These are phyloP conservation scores for Melanostoma scalare DNA, from an alignment of 2,888 invertebrate genomes.

Conservation along the genomic window DNA sequence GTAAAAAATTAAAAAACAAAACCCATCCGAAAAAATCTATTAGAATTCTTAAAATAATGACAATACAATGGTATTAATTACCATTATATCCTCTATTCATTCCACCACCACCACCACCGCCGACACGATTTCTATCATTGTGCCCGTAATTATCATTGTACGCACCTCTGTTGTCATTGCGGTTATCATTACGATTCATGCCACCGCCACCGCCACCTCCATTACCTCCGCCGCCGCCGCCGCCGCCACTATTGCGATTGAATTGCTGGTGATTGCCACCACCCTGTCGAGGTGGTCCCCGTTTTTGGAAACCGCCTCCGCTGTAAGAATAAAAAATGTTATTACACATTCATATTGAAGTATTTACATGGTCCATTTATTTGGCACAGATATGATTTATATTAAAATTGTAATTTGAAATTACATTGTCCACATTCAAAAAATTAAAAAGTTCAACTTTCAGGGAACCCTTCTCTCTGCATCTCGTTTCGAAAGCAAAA, in stretches of 20 bases:
- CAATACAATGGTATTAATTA: constrained; percentile 76
- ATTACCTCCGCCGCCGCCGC: constrained; percentile 75
- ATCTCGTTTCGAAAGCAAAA: too few species aligned
- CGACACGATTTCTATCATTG: constrained; percentile 82
- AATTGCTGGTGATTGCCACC: constrained; percentile 78
- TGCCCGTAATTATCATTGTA: constrained; percentile 82
- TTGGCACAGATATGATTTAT: too few species aligned
- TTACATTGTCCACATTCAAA: too few species aligned
- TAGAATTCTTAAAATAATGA: constrained; percentile 50
- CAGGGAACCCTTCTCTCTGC: too few species aligned
- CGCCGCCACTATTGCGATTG: constrained; percentile 76
- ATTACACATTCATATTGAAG: not conserved
- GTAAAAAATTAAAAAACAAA: constrained; percentile 51
- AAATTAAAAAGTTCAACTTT: too few species aligned
- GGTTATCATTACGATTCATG: constrained; percentile 62
- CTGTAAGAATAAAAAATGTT: constrained; percentile 58
- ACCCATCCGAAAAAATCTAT: constrained; percentile 20
- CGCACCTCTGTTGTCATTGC: constrained; percentile 78
- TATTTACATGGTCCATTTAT: too few species aligned
- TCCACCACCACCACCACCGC: constrained; percentile 81
- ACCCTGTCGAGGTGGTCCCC: constrained; percentile 82
- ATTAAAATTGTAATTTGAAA: too few species aligned
- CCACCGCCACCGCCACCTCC: constrained; percentile 74
- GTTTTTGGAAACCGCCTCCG: constrained; percentile 82
- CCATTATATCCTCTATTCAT: constrained; percentile 83